Evolutionary conservation across 2,113 vertebrate species (phyloP), one percentile per base, ranked within the genome.

Genomic region (Gasterosteus aculeatus): DNA sequence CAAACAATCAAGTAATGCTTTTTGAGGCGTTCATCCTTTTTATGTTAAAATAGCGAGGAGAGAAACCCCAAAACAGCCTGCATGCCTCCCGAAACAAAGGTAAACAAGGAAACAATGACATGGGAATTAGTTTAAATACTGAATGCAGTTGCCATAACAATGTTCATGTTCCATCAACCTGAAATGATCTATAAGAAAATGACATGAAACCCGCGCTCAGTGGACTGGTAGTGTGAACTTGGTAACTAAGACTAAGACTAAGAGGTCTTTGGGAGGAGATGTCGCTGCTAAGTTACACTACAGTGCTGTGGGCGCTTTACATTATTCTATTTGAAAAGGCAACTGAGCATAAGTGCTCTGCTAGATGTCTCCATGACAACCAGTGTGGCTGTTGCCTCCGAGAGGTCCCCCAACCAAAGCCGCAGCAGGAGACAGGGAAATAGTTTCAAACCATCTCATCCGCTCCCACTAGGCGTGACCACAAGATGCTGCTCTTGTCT

Each of bases 401-500:
- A 26, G 8, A 26, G 42, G 44, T 47, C 10, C 19, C 18, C 46
- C 18, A 33, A n/a, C 46, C 12, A n/a, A 35, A 2, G 62, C 15
- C 51, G 18, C 31, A 66, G 6, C 18, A 39, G 47, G 19, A 22
- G 14, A 68, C 4, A 57, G 65, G 22, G 47, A 3, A 54, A 19
- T 2, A 12, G 35, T 7, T 12, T 16, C n/a, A 11, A 18, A 18
- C 2, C 1, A 44, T 10, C 16, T 38, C 10, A 33, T 15, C n/a
- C 35, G 4, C n/a, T 22, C 46, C 26, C 26, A 0, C 49, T 15
- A 46, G 18, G n/a, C 69, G 39, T 42, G 41, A 54, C 87, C 92
- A 92, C 91, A 77, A 72, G 91, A 88, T 89, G 91, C 74, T 90
- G 44, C 74, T 44, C 58, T 72, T 75, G 73, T 46, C 41, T 54